Percentiles rank a stretch among this genome's conserved stretches.
Evolutionary conservation across 1,140 invertebrate species (phyloP).

Genomic region (Littorina saxatilis): DNA sequence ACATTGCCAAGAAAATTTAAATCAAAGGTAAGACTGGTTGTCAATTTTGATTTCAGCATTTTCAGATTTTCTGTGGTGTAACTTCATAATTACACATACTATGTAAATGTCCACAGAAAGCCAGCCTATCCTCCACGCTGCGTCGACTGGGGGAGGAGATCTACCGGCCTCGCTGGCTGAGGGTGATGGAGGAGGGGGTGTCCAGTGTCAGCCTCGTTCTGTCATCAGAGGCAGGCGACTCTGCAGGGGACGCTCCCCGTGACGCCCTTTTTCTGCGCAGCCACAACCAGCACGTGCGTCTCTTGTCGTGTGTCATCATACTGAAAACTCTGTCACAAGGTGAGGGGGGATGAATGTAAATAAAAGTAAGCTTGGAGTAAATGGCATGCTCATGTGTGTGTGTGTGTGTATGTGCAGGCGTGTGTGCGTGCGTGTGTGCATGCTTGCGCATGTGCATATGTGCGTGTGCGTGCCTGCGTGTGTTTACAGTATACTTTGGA

Average conservation of each 20-base stretch:
- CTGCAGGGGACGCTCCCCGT: slow-evolving; percentile 41
- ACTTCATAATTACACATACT: too few species aligned
- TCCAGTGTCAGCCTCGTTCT: slow-evolving; percentile 41
- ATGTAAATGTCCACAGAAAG: slow-evolving; percentile 67
- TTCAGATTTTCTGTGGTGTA: too few species aligned
- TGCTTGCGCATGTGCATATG: too few species aligned
- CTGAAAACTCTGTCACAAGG: slow-evolving; percentile 73
- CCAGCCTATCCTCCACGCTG: slow-evolving; percentile 69
- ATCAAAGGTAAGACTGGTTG: too few species aligned
- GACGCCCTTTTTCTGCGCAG: slow-evolving; percentile 69
- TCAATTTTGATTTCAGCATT: too few species aligned
- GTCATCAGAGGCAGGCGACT: slow-evolving; percentile 47
- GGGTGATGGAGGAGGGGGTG: slow-evolving; percentile 17
- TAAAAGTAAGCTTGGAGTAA: too few species aligned
- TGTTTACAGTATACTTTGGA: too few species aligned
- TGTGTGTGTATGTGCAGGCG: too few species aligned
- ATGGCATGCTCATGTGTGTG: too few species aligned
- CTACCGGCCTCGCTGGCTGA: slow-evolving; percentile 58
- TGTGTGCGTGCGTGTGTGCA: too few species aligned
- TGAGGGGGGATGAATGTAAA: slow-evolving; percentile 50
- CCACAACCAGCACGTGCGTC: slow-evolving; percentile 65
- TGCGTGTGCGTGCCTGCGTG: too few species aligned
- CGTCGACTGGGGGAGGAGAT: slow-evolving; percentile 74
- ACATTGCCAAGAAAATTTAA: too few species aligned
- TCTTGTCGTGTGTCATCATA: slow-evolving; percentile 70